phyloP scores from a whole-genome alignment of 1,140 invertebrate species.

The Caenorhabditis brenneri region DNA sequence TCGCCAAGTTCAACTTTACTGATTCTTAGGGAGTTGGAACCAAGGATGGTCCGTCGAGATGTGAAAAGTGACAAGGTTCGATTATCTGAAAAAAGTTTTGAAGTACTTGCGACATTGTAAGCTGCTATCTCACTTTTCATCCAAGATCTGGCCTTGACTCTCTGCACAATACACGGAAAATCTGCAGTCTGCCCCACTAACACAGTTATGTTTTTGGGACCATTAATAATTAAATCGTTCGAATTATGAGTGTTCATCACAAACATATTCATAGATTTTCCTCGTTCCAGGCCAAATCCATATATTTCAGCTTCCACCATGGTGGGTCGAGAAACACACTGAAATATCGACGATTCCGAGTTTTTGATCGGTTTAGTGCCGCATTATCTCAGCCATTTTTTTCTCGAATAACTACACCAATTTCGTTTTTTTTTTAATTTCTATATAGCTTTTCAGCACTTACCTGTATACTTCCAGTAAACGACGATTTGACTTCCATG shows the following conservation, averaged over 20 bases:
- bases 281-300: conserved; percentile 60
- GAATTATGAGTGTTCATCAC: conserved; percentile 53
- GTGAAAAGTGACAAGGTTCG: conserved; percentile 13
- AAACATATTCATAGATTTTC: conserved; percentile 63
- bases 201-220: conserved; percentile 45
- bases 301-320: conserved; percentile 68
- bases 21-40: conserved; percentile 56
- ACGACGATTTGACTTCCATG: conserved; percentile 52
- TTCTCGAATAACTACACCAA: too few relatives aligned
- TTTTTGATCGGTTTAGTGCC: too few relatives aligned
- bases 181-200: neutral
- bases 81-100: neutral
- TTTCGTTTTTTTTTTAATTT: too few relatives aligned
- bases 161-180: conserved; percentile 24
- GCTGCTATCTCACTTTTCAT: conserved; percentile 52
- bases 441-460: too few relatives aligned
- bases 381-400: too few relatives aligned
- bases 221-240: conserved; percentile 37
- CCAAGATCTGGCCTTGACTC: conserved; percentile 57
- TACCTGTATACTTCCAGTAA: conserved; percentile 63
- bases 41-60: conserved; percentile 50
- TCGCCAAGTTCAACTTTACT: conserved; percentile 45
- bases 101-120: neutral
- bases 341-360: too few relatives aligned
- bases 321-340: conserved; percentile 67